A percentile compares a stretch with the other conserved stretches of the same genome.
These are phyloP conservation scores for Drosophila elegans DNA, from an alignment of 1,140 invertebrate genomes.

Conservation along the genomic window DNA sequence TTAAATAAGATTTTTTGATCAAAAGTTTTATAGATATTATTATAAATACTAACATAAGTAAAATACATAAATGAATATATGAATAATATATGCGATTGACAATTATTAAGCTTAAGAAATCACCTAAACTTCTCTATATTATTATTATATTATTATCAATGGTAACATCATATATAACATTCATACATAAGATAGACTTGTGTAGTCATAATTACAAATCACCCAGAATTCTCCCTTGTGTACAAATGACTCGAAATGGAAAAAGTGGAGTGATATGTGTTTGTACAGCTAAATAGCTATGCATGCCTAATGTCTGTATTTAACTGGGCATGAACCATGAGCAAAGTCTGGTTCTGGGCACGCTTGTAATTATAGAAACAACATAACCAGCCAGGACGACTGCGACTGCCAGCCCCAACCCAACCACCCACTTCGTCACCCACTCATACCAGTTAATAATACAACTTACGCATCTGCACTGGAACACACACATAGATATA, in stretches of 20 bases:
- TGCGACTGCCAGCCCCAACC: background rate
- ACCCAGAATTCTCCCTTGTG: background rate
- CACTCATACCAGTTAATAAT: conserved; percentile 64
- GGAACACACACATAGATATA: conserved; percentile 23
- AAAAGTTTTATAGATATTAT: too few species aligned
- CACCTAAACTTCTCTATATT: too few species aligned
- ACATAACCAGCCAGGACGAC: conserved; percentile 1
- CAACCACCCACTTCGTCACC: conserved; percentile 13
- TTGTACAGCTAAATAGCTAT: conserved; percentile 66
- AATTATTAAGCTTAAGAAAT: too few species aligned
- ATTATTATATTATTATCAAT: too few species aligned
- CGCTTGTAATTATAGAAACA: conserved; percentile 68
- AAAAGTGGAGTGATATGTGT: conserved; percentile 15
- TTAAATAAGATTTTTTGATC: too few species aligned
- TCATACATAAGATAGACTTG: too few species aligned
- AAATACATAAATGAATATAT: too few species aligned
- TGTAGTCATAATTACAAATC: too few species aligned
- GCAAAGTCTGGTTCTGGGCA: conserved; percentile 49
- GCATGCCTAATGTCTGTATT: conserved; percentile 80
- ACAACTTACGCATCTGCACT: conserved; percentile 69
- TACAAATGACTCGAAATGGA: conserved; percentile 6
- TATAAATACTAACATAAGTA: too few species aligned
- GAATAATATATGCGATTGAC: too few species aligned
- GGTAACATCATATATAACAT: too few species aligned
- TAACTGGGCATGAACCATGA: conserved; percentile 68